Base-by-base conservation (phyloP, 2,888 invertebrate species). In the Ophioninae sp. region DNA sequence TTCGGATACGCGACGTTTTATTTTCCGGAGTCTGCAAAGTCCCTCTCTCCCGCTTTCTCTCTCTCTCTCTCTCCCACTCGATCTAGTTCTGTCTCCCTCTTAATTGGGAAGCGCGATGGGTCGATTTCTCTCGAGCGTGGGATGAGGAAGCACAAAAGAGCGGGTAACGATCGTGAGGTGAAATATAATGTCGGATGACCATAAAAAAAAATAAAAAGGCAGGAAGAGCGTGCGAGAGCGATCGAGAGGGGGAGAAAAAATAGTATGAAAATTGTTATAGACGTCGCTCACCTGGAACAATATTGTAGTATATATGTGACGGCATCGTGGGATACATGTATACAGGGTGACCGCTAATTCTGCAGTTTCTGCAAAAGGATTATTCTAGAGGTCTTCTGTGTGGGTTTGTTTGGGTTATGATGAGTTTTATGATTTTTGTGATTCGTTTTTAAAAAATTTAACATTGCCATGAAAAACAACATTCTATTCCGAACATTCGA, bases 231-330 rank as follows among this genome's bases (percentile, higher is more conserved):
- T 0, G 51, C 30, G 59, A 59, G 59, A 59, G 37, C 5, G 59
- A 30, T 17, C 23, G 20, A 63, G 41, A 37, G 20, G 17, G 13
- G 7, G 23, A 30, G 17, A 56, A 69, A 56, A 58, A 59, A 72
- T 39, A 20, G 59, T 61, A 56, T 88, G 89, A 88, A 90, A 90
- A 89, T 90, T 88, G 87, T 86, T 86, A 88, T 88, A 88, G 88
- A 88, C 88, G 89, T 88, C 89, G 87, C 82, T 89, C 88, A 88
- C 87, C 87, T 87, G 88, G 87, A 85, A 89, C 88, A 87, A 89
- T 89, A 89, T 90, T 90, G 88, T 89, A 90, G 88, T 88, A 89
- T 87, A 87, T 83, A 86, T 87, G 30, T 30, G 85, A 63, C 86
- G 86, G 86, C 87, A 20, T 30, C 85, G 41, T 85, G 87, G 86